phyloP scores from a whole-genome alignment of 2,113 vertebrate genomes.

The Centropristis striata region DNA sequence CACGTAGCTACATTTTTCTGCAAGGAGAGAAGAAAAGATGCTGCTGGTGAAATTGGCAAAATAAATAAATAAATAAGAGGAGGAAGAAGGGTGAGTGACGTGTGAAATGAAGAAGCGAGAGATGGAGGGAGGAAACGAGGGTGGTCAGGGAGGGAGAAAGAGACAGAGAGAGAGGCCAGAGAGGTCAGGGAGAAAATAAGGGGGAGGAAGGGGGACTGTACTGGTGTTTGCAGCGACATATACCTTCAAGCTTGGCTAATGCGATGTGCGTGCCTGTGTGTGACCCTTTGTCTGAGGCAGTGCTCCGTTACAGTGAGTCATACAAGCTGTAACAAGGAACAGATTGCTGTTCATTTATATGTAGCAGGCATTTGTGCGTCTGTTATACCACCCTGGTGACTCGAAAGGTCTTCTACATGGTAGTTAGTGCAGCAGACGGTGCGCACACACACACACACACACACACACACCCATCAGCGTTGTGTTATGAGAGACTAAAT shows the following conservation, averaged over 20 bases:
- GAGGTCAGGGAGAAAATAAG: slow-evolving; percentile 51
- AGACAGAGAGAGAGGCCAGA: slow-evolving; percentile 33
- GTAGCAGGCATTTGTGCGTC: slow-evolving; percentile 13
- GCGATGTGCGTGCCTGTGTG: slow-evolving; percentile 20
- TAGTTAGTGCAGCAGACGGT: slow-evolving; percentile 2
- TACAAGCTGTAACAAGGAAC: slow-evolving; percentile 47
- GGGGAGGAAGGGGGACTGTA: slow-evolving; percentile 8
- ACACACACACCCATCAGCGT: slow-evolving; percentile 14
- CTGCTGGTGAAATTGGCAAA: slow-evolving; percentile 1
- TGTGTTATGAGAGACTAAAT: slow-evolving; percentile 42
- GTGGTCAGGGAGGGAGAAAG: slow-evolving; percentile 13
- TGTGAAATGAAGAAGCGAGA: slow-evolving; percentile 30
- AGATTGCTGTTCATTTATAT: slow-evolving; percentile 54
- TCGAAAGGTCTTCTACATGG: slow-evolving; percentile 17
- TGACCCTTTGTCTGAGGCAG: slow-evolving; percentile 38
- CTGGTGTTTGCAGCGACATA: slow-evolving; percentile 37
- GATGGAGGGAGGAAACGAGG: slow-evolving; percentile 34
- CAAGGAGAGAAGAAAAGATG: background rate
- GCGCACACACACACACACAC: slow-evolving; percentile 2
- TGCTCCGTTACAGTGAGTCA: slow-evolving; percentile 44
- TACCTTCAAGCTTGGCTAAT: slow-evolving; percentile 45
- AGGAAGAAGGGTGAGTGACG: slow-evolving; percentile 22
- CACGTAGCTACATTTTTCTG: slow-evolving; percentile 4
- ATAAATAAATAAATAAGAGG: background rate
- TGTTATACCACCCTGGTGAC: slow-evolving; percentile 12